Percentiles rank a stretch among this genome's conserved stretches.
These are phyloP conservation scores for Momotus momota DNA, from an alignment of 2,797 vertebrate genomes.

Conservation along the genomic window DNA sequence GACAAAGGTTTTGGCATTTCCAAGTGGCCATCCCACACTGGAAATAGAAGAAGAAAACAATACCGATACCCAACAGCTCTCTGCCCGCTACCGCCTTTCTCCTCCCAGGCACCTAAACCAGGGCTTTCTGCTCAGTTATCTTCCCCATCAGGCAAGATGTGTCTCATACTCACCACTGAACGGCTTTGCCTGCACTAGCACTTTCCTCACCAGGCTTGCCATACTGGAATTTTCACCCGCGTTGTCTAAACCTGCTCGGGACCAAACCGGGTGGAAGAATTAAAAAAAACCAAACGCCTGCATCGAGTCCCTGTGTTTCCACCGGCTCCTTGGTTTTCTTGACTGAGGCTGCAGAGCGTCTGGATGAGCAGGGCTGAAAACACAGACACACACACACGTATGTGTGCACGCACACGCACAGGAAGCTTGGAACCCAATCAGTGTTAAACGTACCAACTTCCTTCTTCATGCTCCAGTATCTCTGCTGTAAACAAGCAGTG, in stretches of 20 bases:
- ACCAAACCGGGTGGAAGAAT: background rate
- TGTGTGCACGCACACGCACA: conserved; percentile 6
- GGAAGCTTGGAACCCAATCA: conserved; percentile 47
- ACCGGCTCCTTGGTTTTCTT: background rate
- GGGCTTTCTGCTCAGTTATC: background rate
- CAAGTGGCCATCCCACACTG: background rate
- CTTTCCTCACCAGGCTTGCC: conserved; percentile 67
- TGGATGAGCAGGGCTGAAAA: background rate
- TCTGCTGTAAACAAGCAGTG: conserved; percentile 32
- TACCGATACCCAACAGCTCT: background rate
- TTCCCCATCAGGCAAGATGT: background rate
- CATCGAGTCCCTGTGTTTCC: background rate
- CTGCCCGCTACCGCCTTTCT: background rate
- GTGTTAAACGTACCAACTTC: background rate
- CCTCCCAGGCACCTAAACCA: background rate
- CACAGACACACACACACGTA: background rate
- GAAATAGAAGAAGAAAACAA: background rate
- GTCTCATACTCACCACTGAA: conserved; percentile 55
- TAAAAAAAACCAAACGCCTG: background rate
- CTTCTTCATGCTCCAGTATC: conserved; percentile 43
- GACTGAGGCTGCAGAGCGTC: background rate
- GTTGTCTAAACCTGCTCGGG: conserved; percentile 39
- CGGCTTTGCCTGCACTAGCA: conserved; percentile 53
- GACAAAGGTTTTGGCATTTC: background rate
- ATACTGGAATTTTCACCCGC: conserved; percentile 15